Evolutionary conservation across 2,113 vertebrate genomes (phyloP).

Genomic region (Rhinolophus ferrumequinum): DNA sequence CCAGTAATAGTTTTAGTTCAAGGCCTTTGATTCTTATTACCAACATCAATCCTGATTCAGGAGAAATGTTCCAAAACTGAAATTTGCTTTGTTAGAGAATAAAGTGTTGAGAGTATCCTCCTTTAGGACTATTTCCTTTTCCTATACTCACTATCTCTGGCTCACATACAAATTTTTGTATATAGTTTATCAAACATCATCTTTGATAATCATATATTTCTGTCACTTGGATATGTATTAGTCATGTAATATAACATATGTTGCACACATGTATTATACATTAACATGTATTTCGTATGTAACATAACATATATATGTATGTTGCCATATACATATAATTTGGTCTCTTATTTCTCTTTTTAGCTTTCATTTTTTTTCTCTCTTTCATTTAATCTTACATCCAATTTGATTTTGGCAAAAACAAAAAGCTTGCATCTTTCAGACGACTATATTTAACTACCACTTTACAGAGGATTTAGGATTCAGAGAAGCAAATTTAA

Average conservation of each 20-base stretch:
- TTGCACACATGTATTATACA: not conserved
- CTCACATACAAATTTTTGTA: not conserved
- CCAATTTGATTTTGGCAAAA: slow-evolving; percentile 14
- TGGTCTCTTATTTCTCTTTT: slow-evolving; percentile 18
- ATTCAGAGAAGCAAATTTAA: slow-evolving; percentile 43
- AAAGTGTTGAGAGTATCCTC: not conserved
- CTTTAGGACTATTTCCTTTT: not conserved
- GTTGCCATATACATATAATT: not conserved
- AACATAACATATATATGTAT: not conserved
- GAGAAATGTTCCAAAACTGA: slow-evolving; percentile 19
- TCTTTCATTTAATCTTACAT: slow-evolving; percentile 32
- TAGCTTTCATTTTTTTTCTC: slow-evolving; percentile 1
- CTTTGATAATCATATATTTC: not conserved
- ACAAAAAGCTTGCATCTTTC: not conserved
- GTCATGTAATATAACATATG: not conserved
- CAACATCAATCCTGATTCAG: not conserved
- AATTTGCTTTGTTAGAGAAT: slow-evolving; percentile 49
- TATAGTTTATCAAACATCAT: slow-evolving; percentile 25
- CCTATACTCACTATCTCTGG: slow-evolving; percentile 21
- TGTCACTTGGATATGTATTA: not conserved
- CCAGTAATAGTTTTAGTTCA: slow-evolving; percentile 34
- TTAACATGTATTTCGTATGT: not conserved
- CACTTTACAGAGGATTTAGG: slow-evolving; percentile 6
- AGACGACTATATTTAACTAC: slow-evolving; percentile 29
- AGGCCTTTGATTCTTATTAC: not conserved